Base-by-base conservation (phyloP, 2,113 vertebrate species). In the Actenoides lindsayi region DNA sequence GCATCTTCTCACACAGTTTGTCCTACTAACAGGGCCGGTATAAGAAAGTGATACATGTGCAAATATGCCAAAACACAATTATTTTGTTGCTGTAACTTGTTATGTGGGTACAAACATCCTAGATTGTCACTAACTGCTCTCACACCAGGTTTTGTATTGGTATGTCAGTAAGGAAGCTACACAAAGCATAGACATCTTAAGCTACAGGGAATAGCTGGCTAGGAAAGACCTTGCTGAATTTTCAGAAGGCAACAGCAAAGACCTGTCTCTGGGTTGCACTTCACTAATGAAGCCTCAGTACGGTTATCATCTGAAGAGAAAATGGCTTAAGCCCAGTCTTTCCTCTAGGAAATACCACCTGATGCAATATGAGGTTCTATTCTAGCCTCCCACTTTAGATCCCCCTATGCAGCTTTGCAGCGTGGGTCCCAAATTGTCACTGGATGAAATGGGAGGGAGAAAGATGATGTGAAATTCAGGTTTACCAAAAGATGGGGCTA, bases 401-500 rank as follows among this genome's bases (percentile, higher is more conserved):
- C 13, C 39, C 39, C 10, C 19, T 30, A 2, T 2, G 21, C 31
- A 51, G 88, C 27, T 78, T 50, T 65, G 53, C 39, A 30, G 64
- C 8, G 35, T 39, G 42, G 18, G 31, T 85, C 14, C 56, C 63
- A 44, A 46, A 1, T 27, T 76, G 42, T 24, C 33, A 6, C n/a
- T 4, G 25, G 67, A 8, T 57, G 20, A 21, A 14, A 1, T 50
- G 10, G 30, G 59, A 80, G 37, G 76, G 62, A 85, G 57, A 65
- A 46, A 50, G 28, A 19, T 39, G 59, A 37, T 93, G 94, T 90
- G 83, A 95, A 95, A 95, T 71, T 67, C 7, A 56, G 30, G 4
- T 56, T 93, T 71, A 28, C 90, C 93, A 93, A 96, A 64, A 96
- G 93, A 77, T 95, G 95, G 90, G 87, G 95, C 91, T 91, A 25